Evolutionary conservation across 2,888 invertebrate genomes (phyloP).

Genomic region (Chaetogeoica ovagalla): DNA sequence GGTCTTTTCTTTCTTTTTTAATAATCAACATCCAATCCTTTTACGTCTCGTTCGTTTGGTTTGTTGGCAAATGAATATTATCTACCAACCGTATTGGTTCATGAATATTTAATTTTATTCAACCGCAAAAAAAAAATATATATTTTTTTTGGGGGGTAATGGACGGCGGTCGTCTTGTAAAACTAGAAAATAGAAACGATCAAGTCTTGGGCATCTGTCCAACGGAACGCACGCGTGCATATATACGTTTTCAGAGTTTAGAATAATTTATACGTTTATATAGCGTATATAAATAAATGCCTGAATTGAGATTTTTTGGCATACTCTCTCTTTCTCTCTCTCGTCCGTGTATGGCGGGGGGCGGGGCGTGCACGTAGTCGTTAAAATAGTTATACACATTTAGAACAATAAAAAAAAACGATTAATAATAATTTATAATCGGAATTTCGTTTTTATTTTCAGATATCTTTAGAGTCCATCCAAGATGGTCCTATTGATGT

Average conservation of each 20-base stretch:
- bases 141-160: not conserved
- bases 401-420: not conserved
- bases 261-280: constrained; percentile 18
- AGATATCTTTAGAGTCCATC: constrained; percentile 30
- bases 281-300: not conserved
- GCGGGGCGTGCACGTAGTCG: no score
- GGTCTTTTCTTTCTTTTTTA: no score
- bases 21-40: no score
- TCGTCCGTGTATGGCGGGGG: not conserved
- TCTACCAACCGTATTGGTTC: no score
- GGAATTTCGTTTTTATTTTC: constrained; percentile 18
- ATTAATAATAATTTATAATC: not conserved
- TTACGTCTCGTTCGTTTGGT: no score
- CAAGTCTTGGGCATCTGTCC: not conserved
- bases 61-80: no score
- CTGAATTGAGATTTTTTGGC: constrained; percentile 28
- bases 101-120: no score
- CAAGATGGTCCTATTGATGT: constrained; percentile 8
- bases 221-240: not conserved
- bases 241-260: constrained; percentile 17
- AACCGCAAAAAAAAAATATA: not conserved
- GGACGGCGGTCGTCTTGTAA: not conserved
- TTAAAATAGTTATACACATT: not conserved
- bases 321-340: no score
- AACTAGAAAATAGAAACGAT: constrained; percentile 1